Conservation (phyloP, 2,113 vertebrate species). For the Aegypius monachus region DNA sequence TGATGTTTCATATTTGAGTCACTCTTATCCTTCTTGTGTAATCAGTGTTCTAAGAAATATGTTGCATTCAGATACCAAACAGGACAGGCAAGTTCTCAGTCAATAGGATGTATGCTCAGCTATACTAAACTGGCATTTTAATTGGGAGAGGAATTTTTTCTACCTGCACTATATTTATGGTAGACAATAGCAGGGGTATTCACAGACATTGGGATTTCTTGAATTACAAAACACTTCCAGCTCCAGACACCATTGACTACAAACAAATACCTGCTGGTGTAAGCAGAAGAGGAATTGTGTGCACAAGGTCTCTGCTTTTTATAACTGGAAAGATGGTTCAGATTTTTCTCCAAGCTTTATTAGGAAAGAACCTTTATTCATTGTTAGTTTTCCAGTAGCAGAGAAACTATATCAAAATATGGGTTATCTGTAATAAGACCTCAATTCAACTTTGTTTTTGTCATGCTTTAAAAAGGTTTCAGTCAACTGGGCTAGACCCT, state of each 20-base stretch:
- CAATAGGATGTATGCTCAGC: neutral
- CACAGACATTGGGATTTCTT: neutral
- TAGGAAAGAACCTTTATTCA: neutral
- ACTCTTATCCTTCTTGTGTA: neutral
- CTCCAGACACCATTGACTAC: neutral
- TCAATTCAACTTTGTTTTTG: neutral
- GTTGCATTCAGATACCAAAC: neutral
- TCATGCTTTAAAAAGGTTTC: neutral
- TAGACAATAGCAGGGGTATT: neutral
- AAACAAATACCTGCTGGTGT: neutral
- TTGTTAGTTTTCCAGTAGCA: neutral
- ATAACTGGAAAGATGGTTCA: neutral
- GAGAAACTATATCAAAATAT: neutral
- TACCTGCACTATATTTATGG: neutral
- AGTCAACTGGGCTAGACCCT: neutral
- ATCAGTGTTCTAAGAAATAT: constrained; percentile 4
- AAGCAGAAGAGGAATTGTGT: neutral
- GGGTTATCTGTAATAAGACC: neutral
- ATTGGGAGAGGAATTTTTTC: neutral
- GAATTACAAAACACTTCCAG: neutral
- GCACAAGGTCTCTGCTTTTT: neutral
- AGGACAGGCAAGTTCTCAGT: neutral
- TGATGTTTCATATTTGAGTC: neutral
- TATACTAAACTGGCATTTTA: neutral
- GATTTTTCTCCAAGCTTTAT: neutral